Percentiles rank a stretch among this genome's conserved stretches.
phyloP scores from a whole-genome alignment of 2,113 vertebrate genomes.

The Erpornis zantholeuca region DNA sequence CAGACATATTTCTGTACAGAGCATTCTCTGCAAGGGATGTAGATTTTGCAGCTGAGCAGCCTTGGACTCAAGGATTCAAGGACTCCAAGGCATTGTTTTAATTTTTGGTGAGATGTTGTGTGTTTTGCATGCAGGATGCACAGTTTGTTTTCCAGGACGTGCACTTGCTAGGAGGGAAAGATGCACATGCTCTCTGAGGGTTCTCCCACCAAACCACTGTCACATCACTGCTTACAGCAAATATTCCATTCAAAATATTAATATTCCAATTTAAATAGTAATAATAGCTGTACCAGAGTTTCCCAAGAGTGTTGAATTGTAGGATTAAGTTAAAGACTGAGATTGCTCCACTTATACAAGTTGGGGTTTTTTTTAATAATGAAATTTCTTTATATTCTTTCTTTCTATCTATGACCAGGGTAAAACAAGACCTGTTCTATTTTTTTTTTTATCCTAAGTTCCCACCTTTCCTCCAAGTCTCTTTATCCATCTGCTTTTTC shows the following conservation, averaged over 20 bases:
- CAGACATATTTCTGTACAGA: background rate
- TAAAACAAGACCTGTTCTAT: rapidly evolving
- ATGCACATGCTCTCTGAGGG: rapidly evolving
- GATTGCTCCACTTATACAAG: background rate
- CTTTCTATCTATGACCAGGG: background rate
- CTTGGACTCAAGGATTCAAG: background rate
- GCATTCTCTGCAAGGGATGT: background rate
- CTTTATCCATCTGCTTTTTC: background rate
- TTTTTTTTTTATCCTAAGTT: background rate
- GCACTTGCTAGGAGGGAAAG: background rate
- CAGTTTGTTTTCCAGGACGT: background rate
- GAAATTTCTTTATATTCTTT: background rate
- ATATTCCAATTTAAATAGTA: background rate
- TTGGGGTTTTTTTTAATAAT: background rate
- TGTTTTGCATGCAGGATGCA: background rate
- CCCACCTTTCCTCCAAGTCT: too few species aligned
- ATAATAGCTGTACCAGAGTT: background rate
- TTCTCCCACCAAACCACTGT: background rate
- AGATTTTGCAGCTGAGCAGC: rapidly evolving
- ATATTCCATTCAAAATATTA: background rate
- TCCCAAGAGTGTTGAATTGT: rapidly evolving
- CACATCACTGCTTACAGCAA: background rate
- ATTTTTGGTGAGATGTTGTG: background rate
- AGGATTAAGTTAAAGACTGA: background rate
- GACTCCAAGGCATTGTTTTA: background rate